Percentiles rank a stretch among this genome's conserved stretches.
These are phyloP conservation scores for Nezara viridula DNA, from an alignment of 2,888 invertebrate genomes.

Conservation along the genomic window DNA sequence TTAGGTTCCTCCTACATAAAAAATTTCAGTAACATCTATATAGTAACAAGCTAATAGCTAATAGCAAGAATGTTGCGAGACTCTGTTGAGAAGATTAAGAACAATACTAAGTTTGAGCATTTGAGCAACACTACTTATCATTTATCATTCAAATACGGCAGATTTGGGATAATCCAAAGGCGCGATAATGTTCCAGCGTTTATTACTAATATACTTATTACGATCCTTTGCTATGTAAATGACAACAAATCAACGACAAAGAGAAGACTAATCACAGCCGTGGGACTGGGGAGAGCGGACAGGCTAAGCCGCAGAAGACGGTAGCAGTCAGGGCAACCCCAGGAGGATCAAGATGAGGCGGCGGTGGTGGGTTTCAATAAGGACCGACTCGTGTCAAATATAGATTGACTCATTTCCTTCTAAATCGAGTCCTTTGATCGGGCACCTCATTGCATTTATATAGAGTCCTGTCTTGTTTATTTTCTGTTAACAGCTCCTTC, in stretches of 20 bases:
- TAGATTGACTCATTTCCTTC: conserved; percentile 65
- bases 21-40: too few species aligned
- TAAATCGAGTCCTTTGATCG: conserved; percentile 65
- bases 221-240: not conserved
- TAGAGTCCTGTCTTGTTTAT: conserved; percentile 63
- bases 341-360: not conserved
- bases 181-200: too few species aligned
- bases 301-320: not conserved
- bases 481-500: conserved; percentile 63
- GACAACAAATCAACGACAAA: not conserved
- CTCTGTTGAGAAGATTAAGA: too few species aligned
- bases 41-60: too few species aligned
- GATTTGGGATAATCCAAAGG: too few species aligned
- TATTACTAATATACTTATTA: too few species aligned
- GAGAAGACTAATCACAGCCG: not conserved
- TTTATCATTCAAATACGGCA: too few species aligned
- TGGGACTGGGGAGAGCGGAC: not conserved
- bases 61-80: too few species aligned
- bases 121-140: too few species aligned
- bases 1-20: too few species aligned
- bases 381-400: conserved; percentile 64
- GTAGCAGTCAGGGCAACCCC: not conserved
- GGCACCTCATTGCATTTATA: conserved; percentile 65
- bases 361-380: conserved; percentile 63
- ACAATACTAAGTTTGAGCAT: too few species aligned